A percentile compares a stretch with the other conserved stretches of the same genome.
These are phyloP conservation scores for Drosophila tristis DNA, from an alignment of 1,140 invertebrate species.

Conservation along the genomic window DNA sequence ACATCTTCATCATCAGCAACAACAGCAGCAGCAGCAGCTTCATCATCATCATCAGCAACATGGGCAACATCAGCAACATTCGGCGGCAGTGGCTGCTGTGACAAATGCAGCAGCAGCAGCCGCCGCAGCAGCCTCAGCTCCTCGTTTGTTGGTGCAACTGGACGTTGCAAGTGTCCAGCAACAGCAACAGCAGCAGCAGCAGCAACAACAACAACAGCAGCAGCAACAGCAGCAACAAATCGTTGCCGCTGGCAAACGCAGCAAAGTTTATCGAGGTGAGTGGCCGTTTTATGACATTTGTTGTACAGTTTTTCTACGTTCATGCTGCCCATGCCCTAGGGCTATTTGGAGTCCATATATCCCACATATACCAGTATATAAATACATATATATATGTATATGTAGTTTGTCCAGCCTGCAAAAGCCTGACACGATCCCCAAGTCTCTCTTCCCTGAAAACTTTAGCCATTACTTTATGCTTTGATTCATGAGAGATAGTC, in stretches of 20 bases:
- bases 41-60: constrained; percentile 53
- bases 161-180: constrained; percentile 58
- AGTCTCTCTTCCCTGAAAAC: constrained; percentile 42
- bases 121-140: constrained; percentile 22
- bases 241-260: constrained; percentile 74
- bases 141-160: constrained; percentile 66
- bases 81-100: constrained; percentile 44
- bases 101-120: constrained; percentile 63
- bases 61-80: constrained; percentile 49
- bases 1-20: constrained; percentile 51
- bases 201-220: constrained; percentile 36
- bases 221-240: constrained; percentile 68
- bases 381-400: too few species aligned
- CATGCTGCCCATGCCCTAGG: constrained; percentile 28
- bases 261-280: constrained; percentile 83
- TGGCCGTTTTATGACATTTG: constrained; percentile 81
- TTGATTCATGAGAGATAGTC: constrained; percentile 36
- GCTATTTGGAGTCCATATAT: constrained; percentile 48
- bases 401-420: too few species aligned
- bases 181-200: constrained; percentile 53
- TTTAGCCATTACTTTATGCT: constrained; percentile 49
- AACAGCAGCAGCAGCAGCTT: constrained; percentile 37
- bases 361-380: too few species aligned
- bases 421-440: constrained; percentile 17
- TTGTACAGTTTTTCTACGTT: constrained; percentile 58